Percentiles rank a stretch among this genome's conserved stretches.
These are phyloP conservation scores for Chauna torquata DNA, from an alignment of 2,113 vertebrate species.

Conservation along the genomic window DNA sequence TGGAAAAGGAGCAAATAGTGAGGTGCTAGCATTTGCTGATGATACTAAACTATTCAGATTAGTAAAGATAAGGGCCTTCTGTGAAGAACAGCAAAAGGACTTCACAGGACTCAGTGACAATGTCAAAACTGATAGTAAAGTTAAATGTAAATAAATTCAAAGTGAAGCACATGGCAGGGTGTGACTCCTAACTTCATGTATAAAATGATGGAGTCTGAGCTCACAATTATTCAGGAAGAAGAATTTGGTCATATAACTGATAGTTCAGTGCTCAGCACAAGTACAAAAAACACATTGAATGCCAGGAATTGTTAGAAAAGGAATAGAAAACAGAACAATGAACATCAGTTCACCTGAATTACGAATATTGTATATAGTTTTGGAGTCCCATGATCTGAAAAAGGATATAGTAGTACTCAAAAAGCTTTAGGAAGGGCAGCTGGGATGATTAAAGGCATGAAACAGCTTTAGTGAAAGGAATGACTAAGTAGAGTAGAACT, in stretches of 20 bases:
- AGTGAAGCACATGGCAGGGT: not conserved
- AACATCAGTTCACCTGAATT: not conserved
- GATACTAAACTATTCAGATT: not conserved
- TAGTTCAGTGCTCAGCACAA: not conserved
- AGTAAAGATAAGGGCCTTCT: not conserved
- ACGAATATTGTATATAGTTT: not conserved
- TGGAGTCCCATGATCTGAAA: not conserved
- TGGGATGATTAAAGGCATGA: constrained; percentile 11
- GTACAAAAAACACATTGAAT: not conserved
- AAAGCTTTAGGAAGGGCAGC: not conserved
- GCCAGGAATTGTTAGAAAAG: not conserved
- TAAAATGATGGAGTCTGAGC: not conserved
- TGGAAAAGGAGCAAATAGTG: not conserved
- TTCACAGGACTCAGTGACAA: not conserved
- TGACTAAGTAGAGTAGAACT: not conserved
- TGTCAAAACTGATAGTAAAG: not conserved
- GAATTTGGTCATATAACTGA: not conserved
- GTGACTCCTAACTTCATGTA: not conserved
- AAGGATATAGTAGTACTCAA: not conserved
- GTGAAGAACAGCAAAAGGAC: not conserved
- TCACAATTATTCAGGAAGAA: not conserved
- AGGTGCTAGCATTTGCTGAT: not conserved
- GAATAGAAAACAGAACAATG: not conserved
- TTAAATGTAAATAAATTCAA: constrained; percentile 8
- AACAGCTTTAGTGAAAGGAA: constrained; percentile 14